These are phyloP conservation scores for Onychorhynchus coronatus DNA, from an alignment of 2,113 vertebrate genomes.

Conservation along the genomic window DNA sequence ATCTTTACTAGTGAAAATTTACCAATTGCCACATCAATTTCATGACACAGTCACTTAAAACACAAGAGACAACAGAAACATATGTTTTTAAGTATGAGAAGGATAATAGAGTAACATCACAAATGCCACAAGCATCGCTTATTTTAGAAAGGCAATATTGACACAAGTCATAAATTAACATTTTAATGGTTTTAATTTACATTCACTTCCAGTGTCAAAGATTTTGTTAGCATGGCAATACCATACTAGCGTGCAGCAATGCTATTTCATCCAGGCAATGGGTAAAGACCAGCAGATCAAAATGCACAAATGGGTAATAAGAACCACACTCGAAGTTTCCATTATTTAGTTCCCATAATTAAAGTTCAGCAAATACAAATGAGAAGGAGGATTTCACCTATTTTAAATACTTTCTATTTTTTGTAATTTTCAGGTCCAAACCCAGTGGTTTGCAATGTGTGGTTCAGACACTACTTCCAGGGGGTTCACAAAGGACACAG, in stretches of 20 bases:
- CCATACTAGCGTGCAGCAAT: not conserved
- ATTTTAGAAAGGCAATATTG: not conserved
- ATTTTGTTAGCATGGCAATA: not conserved
- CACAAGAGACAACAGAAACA: not conserved
- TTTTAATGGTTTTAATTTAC: not conserved
- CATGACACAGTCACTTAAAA: not conserved
- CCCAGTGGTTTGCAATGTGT: not conserved
- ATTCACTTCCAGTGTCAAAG: not conserved
- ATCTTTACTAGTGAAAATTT: not conserved
- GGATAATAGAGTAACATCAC: not conserved
- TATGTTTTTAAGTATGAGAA: not conserved
- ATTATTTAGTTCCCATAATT: not conserved
- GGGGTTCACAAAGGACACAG: fast-evolving
- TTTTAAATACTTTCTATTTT: not conserved
- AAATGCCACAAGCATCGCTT: not conserved
- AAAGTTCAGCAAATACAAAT: not conserved
- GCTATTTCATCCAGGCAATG: not conserved
- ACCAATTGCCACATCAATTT: not conserved
- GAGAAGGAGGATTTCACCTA: not conserved
- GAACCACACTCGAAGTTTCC: not conserved
- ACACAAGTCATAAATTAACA: not conserved
- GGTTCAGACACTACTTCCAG: not conserved
- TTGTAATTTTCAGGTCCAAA: not conserved
- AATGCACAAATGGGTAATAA: not conserved
- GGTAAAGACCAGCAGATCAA: not conserved